Base-by-base conservation (phyloP, 2,888 invertebrate genomes). In the Acanthoscelides obtectus region DNA sequence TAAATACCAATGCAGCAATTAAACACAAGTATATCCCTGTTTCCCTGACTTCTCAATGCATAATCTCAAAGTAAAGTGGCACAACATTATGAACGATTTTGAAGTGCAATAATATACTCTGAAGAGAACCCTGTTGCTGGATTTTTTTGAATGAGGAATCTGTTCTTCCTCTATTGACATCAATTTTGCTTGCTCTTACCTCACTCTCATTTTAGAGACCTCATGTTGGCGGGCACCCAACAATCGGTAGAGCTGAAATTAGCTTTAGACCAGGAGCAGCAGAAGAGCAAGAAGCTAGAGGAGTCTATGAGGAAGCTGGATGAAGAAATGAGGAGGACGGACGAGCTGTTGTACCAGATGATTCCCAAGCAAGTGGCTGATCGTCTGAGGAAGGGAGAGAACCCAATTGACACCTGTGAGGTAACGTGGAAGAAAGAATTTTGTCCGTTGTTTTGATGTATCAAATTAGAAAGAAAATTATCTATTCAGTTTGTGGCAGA, bases 361-460 rank as follows among this genome's bases (percentile, higher is more conserved):
- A 98, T 99, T 88, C 99, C 99, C 27, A 97, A 97, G 84, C 95
- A 97, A 83, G 98, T 99, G 4, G 98, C 98, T 0, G 98, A 98
- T 84, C 88, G 97, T 68, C 88, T 99, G 70, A 87, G 98, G 77
- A 93, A 93, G 71, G 99, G 99, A n/a, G 96, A 96, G 85, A 96
- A 95, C 81, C 95, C 98, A 0, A 96, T 98, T 70, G 96, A 96
- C 79, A 98, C 98, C 19, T 99, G 98, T 84, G 96, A 99, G 91
- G 98, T 98, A 83, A 78, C 78, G 64, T 69, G 73, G 45, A 45
- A 74, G 45, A 45, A 45, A 12, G 45, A 45, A 22, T 70, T 73
- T 71, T 68, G 17, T 25, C 21, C 5, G 27, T 67, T 8, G 4
- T 17, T 2, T 22, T 22, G 22, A 19, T 45, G 12, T 63, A 21